A percentile compares a stretch with the other conserved stretches of the same genome.
These are phyloP conservation scores for Melanotaenia duboulayi DNA, from an alignment of 2,113 vertebrate genomes.

Conservation along the genomic window DNA sequence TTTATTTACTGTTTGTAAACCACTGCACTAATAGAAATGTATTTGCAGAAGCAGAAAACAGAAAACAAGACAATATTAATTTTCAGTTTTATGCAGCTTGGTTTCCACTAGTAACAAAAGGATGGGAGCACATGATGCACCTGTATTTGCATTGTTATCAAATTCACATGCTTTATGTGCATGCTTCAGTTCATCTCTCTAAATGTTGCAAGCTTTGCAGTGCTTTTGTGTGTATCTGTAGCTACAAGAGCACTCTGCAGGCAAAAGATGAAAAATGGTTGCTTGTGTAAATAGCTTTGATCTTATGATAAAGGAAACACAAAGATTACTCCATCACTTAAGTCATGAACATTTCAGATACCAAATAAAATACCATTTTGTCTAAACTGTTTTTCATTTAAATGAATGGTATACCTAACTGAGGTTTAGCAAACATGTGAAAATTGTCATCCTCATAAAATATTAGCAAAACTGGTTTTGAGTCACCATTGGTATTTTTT, in stretches of 20 bases:
- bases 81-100: conserved; percentile 15
- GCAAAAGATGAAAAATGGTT: conserved; percentile 25
- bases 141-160: conserved; percentile 18
- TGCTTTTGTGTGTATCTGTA: conserved; percentile 22
- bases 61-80: conserved; percentile 9
- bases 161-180: conserved; percentile 26
- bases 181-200: conserved; percentile 5
- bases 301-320: conserved; percentile 24
- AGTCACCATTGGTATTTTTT: too few relatives aligned
- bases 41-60: conserved; percentile 43
- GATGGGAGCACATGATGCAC: conserved; percentile 9
- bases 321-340: conserved; percentile 37
- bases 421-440: neutral
- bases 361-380: neutral
- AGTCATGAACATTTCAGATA: neutral
- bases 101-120: conserved; percentile 8
- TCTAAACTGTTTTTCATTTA: conserved; percentile 6
- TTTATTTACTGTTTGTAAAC: conserved; percentile 11
- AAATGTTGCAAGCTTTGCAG: conserved; percentile 25
- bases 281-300: conserved; percentile 30
- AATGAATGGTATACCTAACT: conserved; percentile 3
- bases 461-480: conserved; percentile 4
- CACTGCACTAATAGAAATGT: conserved; percentile 21
- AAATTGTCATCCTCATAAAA: neutral
- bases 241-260: conserved; percentile 7